Evolutionary conservation across 2,888 invertebrate genomes (phyloP), one percentile per base, ranked within the genome.

Genomic region (Bombyx huttoni): DNA sequence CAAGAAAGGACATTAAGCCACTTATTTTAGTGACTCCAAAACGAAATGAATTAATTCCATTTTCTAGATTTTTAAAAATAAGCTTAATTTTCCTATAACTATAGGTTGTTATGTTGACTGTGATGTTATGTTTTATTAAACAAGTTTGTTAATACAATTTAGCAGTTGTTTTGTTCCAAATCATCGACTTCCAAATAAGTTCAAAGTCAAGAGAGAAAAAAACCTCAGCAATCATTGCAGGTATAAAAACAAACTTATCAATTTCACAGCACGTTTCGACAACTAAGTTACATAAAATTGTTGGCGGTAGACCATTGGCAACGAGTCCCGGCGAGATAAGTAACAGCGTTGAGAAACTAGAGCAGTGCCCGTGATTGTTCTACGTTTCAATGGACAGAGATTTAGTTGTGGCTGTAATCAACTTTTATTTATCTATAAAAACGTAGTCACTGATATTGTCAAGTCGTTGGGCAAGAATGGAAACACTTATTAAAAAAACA

Each of bases 1-100:
- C 68, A 91, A 91, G 72, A 90, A 91, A 76, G 89, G 89, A 56
- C 87, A 86, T 64, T 74, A 81, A 81, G 64, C 68, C 66, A 57
- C 48, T 62, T 63, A 67, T 62, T 34, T 50, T 49, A 12, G 46
- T 35, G 35, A 61, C 59, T 62, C 24, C 56, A 64, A 53, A 58
- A 53, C 63, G 58, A 65, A 69, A 63, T 68, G 62, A 70, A 63
- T 64, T 70, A 66, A 68, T 70, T 65, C 72, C 70, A 68, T 69
- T 73, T 66, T 65, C 67, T 78, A 78, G 75, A 69, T 75, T 66
- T 73, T 69, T 67, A 64, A 73, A 72, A 65, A 70, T 75, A 73
- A 75, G 70, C 45, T 50, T 47, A 50, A 12, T 40, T 10, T 40
- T 40, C 40, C 40, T 10, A 10, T 40, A 40, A 12, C 12, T 40